phyloP scores from a whole-genome alignment of 2,888 invertebrate genomes.

The Drosophila multiciliata region DNA sequence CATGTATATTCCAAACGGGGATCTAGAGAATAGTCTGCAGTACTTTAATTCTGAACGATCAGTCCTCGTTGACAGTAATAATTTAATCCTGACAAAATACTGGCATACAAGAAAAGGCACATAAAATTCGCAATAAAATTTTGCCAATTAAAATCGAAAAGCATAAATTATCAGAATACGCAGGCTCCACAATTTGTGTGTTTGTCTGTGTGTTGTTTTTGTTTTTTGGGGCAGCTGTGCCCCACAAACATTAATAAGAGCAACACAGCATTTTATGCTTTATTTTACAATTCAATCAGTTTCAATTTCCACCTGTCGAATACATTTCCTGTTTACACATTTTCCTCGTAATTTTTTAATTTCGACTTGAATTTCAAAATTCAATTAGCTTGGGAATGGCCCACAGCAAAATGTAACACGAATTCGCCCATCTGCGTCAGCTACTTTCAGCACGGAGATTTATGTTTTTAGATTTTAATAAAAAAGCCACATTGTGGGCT shows the following conservation, averaged over 20 bases:
- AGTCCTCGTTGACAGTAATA: conserved; percentile 22
- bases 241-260: conserved; percentile 50
- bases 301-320: conserved; percentile 80
- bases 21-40: not conserved
- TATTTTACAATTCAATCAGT: conserved; percentile 78
- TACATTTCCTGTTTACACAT: conserved; percentile 76
- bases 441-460: conserved; percentile 66
- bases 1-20: not conserved
- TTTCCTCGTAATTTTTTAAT: conserved; percentile 77
- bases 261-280: conserved; percentile 65
- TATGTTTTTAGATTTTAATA: conserved; percentile 75
- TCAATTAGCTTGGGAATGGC: conserved; percentile 62
- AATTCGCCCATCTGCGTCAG: conserved; percentile 26
- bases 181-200: not conserved
- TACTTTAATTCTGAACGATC: not conserved
- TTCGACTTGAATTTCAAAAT: conserved; percentile 72
- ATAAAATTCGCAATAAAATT: conserved; percentile 63
- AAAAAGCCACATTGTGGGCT: conserved; percentile 67
- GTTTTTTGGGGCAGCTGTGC: conserved; percentile 51
- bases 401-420: conserved; percentile 19
- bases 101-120: conserved; percentile 36
- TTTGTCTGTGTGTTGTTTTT: not conserved
- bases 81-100: conserved; percentile 44
- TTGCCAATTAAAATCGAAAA: conserved; percentile 73
- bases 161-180: conserved; percentile 65